Conservation (phyloP, 1,140 invertebrate genomes). For the Nixonia krombeini region DNA sequence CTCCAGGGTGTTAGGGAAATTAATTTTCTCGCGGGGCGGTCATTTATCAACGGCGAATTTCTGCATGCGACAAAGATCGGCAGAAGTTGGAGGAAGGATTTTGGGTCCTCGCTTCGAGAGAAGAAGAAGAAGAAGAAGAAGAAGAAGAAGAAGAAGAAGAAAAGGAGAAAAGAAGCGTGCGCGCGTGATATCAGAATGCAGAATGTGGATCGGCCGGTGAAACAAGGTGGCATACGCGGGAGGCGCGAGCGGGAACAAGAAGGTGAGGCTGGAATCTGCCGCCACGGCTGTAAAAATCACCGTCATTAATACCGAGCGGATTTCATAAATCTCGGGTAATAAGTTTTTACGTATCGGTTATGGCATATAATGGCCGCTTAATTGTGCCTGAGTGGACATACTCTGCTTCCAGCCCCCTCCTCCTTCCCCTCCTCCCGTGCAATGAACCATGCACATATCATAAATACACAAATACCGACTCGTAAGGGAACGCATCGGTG, state of each 20-base stretch:
- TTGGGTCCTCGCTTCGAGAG: not conserved
- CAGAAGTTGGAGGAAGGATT: not conserved
- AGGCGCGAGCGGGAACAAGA: constrained; percentile 7
- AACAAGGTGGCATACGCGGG: constrained; percentile 1
- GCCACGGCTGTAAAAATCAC: constrained; percentile 46
- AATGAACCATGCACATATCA: constrained; percentile 9
- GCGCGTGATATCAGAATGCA: constrained; percentile 1
- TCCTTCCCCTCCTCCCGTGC: constrained; percentile 5
- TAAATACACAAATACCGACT: constrained; percentile 57
- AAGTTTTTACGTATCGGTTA: constrained; percentile 56
- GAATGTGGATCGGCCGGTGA: not conserved
- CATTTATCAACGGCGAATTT: constrained; percentile 2
- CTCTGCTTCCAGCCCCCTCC: constrained; percentile 2
- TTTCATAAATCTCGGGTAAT: constrained; percentile 59
- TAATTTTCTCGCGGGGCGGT: not conserved
- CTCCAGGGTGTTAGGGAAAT: not conserved
- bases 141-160: no score
- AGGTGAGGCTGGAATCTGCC: constrained; percentile 39
- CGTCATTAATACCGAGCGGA: constrained; percentile 54
- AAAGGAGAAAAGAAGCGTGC: not conserved
- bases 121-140: no score
- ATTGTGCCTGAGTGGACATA: constrained; percentile 38
- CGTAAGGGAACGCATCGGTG: no score
- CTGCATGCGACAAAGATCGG: not conserved
- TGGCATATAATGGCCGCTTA: constrained; percentile 55